Conservation (phyloP, 2,113 vertebrate species). For the Aspiorhynchus laticeps region DNA sequence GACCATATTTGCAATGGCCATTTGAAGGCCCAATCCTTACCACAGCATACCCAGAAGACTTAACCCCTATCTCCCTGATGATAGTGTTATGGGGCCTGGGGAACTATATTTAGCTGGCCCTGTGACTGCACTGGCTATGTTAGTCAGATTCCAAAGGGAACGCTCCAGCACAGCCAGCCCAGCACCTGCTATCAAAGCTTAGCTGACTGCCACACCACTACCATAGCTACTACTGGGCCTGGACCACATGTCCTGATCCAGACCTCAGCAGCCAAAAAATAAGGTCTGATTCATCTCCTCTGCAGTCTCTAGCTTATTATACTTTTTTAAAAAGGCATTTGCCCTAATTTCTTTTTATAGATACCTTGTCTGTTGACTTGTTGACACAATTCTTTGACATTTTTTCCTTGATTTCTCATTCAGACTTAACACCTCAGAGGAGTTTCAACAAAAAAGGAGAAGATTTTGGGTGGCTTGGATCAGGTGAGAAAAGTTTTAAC, state of each 20-base stretch:
- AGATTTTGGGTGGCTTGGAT: constrained; percentile 29
- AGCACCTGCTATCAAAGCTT: constrained; percentile 72
- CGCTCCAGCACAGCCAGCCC: constrained; percentile 60
- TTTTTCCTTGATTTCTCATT: neutral
- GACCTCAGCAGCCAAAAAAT: constrained; percentile 40
- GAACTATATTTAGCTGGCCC: constrained; percentile 75
- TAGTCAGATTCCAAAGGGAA: constrained; percentile 65
- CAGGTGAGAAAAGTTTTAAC: neutral
- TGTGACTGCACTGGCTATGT: constrained; percentile 63
- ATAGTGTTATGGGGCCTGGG: constrained; percentile 55
- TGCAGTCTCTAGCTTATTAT: neutral
- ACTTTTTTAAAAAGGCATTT: constrained; percentile 7
- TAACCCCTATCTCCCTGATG: constrained; percentile 53
- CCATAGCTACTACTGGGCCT: constrained; percentile 51
- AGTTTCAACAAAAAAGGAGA: neutral
- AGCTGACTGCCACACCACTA: constrained; percentile 58
- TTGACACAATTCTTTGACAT: neutral
- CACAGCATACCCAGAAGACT: constrained; percentile 26
- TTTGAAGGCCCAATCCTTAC: constrained; percentile 38
- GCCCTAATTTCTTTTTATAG: constrained; percentile 28
- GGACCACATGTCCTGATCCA: constrained; percentile 42
- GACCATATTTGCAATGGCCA: constrained; percentile 30
- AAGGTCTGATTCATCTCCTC: constrained; percentile 53
- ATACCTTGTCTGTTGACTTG: neutral
- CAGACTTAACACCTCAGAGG: neutral